Conservation (phyloP, 2,888 invertebrate genomes). For the Theretra japonica region DNA sequence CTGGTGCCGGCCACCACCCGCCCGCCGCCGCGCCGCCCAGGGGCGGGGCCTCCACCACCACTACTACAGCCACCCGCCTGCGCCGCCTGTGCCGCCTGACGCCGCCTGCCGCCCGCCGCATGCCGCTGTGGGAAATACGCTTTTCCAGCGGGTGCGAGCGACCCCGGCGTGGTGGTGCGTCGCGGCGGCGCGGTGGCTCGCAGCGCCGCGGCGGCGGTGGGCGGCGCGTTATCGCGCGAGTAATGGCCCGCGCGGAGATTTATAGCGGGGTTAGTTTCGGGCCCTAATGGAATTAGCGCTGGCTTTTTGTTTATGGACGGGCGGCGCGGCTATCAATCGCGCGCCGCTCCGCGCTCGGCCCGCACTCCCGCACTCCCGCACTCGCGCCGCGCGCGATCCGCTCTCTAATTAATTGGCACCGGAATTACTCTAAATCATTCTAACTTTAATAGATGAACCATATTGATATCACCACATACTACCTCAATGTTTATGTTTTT, state of each 20-base stretch:
- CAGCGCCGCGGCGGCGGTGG: conserved; percentile 38
- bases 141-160: conserved; percentile 54
- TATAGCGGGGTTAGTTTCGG: conserved; percentile 64
- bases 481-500: too few species aligned
- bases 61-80: not conserved
- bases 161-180: conserved; percentile 45
- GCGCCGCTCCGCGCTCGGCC: conserved; percentile 1
- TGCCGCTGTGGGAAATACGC: conserved; percentile 50
- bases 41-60: not conserved
- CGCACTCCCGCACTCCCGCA: conserved; percentile 13
- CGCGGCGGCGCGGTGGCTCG: conserved; percentile 41
- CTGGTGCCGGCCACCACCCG: conserved; percentile 51
- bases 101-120: conserved; percentile 31
- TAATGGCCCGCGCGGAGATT: conserved; percentile 63
- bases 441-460: conserved; percentile 2
- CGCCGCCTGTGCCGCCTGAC: conserved; percentile 12
- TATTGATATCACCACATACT: not conserved
- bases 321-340: conserved; percentile 39
- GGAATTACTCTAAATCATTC: conserved; percentile 14
- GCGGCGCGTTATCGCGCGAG: conserved; percentile 48
- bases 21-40: conserved; percentile 41
- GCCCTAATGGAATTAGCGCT: conserved; percentile 74
- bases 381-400: conserved; percentile 7
- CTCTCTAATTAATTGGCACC: conserved; percentile 57
- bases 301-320: conserved; percentile 63